Percentiles rank a stretch among this genome's conserved stretches.
phyloP scores from a whole-genome alignment of 1,140 invertebrate genomes.

The Lepidurus couesii region DNA sequence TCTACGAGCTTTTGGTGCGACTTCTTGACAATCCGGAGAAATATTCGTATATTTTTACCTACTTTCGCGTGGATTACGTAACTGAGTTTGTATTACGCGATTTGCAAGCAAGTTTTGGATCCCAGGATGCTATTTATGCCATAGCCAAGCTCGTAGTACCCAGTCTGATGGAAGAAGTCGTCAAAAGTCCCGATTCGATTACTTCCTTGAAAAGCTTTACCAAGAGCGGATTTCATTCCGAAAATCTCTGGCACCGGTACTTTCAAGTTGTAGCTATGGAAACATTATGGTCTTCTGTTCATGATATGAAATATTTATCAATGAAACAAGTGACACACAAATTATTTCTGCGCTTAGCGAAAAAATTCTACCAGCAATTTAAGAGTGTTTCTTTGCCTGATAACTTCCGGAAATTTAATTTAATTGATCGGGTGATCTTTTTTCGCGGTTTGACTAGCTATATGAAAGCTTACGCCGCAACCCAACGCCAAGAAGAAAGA shows the following conservation, averaged over 20 bases:
- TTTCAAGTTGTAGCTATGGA: conserved; percentile 28
- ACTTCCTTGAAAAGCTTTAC: background rate
- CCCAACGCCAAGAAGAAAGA: conserved; percentile 18
- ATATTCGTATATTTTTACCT: conserved; percentile 1
- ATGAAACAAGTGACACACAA: conserved; percentile 24
- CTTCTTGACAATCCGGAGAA: background rate
- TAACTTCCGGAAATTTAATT: background rate
- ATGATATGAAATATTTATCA: background rate
- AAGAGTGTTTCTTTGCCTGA: background rate
- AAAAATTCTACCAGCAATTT: background rate
- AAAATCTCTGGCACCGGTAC: background rate
- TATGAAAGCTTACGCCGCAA: conserved; percentile 23
- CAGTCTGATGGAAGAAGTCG: background rate
- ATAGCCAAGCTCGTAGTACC: background rate
- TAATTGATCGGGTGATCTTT: background rate
- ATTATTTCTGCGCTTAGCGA: conserved; percentile 25
- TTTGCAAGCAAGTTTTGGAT: background rate
- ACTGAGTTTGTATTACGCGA: background rate
- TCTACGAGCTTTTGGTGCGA: background rate
- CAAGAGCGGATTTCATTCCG: background rate
- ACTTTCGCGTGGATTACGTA: background rate
- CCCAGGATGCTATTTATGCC: background rate
- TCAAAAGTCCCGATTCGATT: background rate
- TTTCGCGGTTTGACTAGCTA: conserved; percentile 15
- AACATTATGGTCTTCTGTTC: conserved; percentile 10